Base-by-base conservation (phyloP, 2,888 invertebrate species). In the Trichogramma evanescens region DNA sequence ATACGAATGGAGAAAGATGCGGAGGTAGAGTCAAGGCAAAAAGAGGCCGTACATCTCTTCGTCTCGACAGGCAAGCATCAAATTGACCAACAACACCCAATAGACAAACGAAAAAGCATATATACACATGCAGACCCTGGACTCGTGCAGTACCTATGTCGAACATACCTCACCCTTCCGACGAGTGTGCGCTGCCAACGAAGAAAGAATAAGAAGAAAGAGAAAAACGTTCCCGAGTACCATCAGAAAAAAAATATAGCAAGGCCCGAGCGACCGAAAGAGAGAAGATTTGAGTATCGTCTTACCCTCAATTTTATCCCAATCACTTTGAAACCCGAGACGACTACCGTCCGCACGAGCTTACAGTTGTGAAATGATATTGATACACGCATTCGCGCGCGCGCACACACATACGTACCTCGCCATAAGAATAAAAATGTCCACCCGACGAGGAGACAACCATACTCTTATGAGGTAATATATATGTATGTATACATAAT, bases 281-380 rank as follows among this genome's bases (percentile, higher is more conserved):
- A 26, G 26, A 45, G 62, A 54, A 57, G 62, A 60, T 58, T 52
- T 52, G 61, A 65, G 67, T 59, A 76, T 77, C 77, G 71, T 71
- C 74, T 77, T 76, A 76, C 77, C 75, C 74, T 76, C 65, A 75
- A 77, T 77, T 77, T 74, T 69, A 73, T 73, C 74, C 75, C 77
- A 76, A 77, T 76, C 75, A 77, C 74, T 75, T 73, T 75, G 77
- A 76, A 77, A 77, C 74, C 71, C 66, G 71, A 76, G 72, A 76
- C 75, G 72, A 63, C 63, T 67, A 64, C 53, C 62, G 63, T 63
- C 54, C 57, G 53, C 62, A 26, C 26, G 26, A 26, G 62, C 63
- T 64, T 62, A 61, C 59, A 45, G 45, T 26, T 26, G 26, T 26
- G 26, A 26, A 26, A 26, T 3, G 26, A 26, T 26, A 26, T 26